These are phyloP conservation scores for Craseonycteris thonglongyai DNA, from an alignment of 2,113 vertebrate species.

Conservation along the genomic window DNA sequence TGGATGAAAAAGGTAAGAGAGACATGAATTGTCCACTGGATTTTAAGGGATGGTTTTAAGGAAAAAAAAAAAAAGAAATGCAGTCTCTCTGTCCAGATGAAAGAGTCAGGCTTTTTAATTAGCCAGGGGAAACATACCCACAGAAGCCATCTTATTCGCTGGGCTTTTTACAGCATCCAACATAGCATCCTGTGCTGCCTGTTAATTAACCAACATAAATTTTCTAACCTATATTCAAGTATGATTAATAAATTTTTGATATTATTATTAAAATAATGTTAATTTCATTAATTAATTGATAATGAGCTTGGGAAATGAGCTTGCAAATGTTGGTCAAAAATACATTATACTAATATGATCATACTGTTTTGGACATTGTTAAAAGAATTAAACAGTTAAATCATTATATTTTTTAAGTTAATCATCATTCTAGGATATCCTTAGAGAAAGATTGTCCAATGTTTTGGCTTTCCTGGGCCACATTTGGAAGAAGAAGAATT, in stretches of 20 bases:
- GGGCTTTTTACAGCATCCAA: background rate
- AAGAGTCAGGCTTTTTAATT: background rate
- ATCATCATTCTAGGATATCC: conserved; percentile 50
- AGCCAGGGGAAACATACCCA: background rate
- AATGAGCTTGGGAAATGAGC: conserved; percentile 71
- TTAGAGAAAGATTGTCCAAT: too few relatives aligned
- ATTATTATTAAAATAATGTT: conserved; percentile 68
- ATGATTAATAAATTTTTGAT: conserved; percentile 55
- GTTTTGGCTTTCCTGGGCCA: too few relatives aligned
- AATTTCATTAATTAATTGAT: conserved; percentile 75
- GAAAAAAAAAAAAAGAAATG: background rate
- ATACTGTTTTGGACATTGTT: conserved; percentile 70
- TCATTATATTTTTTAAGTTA: conserved; percentile 67
- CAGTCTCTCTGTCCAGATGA: background rate
- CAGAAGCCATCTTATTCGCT: background rate
- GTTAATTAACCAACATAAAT: conserved; percentile 31
- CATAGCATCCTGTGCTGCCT: background rate
- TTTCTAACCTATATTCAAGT: background rate
- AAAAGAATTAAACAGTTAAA: conserved; percentile 77
- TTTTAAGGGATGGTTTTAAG: background rate
- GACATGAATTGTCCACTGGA: background rate
- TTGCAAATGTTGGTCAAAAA: conserved; percentile 69
- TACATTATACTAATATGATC: conserved; percentile 73
- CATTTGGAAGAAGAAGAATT: too few relatives aligned
- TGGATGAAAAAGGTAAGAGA: background rate